Conservation (phyloP, 1,140 invertebrate genomes). For the Latrodectus geometricus region DNA sequence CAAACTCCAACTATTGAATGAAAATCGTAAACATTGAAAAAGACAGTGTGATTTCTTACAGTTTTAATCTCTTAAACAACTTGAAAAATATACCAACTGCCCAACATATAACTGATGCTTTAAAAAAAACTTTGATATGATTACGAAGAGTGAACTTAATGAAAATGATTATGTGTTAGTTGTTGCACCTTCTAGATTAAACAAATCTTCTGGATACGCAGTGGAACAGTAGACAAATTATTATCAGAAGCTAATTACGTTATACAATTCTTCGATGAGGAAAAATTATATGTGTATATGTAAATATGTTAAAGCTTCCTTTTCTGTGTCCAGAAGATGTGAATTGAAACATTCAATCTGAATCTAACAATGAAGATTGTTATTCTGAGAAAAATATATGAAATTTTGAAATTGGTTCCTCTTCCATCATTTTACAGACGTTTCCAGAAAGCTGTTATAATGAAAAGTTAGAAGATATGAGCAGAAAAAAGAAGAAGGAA, state of each 20-base stretch:
- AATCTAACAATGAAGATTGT: too few species aligned
- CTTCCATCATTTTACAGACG: too few species aligned
- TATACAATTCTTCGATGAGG: neutral
- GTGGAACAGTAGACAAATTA: neutral
- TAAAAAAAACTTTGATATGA: constrained; percentile 4
- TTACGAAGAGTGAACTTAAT: neutral
- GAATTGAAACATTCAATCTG: neutral
- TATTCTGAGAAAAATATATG: too few species aligned
- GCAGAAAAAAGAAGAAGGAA: too few species aligned
- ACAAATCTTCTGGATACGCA: constrained; percentile 8
- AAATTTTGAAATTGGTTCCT: too few species aligned
- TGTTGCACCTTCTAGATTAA: constrained; percentile 4
- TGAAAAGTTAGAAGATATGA: too few species aligned
- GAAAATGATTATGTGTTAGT: constrained; percentile 3
- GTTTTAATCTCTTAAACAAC: constrained; percentile 13
- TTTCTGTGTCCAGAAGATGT: neutral
- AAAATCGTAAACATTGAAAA: neutral
- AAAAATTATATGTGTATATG: neutral
- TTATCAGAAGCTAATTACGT: constrained; percentile 31
- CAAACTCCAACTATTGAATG: neutral
- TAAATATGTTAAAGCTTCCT: constrained; percentile 31
- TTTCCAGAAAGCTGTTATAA: too few species aligned
- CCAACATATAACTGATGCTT: neutral
- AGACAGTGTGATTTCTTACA: neutral
- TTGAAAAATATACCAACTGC: constrained; percentile 7